Evolutionary conservation across 2,113 vertebrate species (phyloP).

Genomic region (Engraulis encrasicolus): DNA sequence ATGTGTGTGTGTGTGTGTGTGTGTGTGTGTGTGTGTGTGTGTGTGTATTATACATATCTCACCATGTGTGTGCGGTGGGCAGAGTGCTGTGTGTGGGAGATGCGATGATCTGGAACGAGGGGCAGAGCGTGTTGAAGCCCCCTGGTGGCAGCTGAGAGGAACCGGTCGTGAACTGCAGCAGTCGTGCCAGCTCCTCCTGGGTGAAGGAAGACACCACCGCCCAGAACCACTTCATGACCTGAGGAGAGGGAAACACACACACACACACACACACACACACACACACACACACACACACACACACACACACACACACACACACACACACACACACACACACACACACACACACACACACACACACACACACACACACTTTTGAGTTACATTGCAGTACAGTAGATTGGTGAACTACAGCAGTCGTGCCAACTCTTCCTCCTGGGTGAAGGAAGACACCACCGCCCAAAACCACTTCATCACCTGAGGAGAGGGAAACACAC

Average conservation of each 20-base stretch:
- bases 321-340: background rate
- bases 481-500: too few relatives aligned
- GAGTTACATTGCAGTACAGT: too few relatives aligned
- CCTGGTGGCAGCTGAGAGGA: conserved; percentile 96
- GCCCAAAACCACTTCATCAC: too few relatives aligned
- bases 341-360: background rate
- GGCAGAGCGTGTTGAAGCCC: conserved; percentile 95
- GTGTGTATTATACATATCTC: too few relatives aligned
- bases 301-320: conserved; percentile 3
- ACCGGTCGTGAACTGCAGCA: conserved; percentile 97
- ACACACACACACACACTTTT: conserved; percentile 6
- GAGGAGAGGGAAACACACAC: too few relatives aligned
- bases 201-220: conserved; percentile 97
- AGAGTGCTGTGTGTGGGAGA: conserved; percentile 94
- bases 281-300: conserved; percentile 15
- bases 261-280: conserved; percentile 24
- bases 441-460: conserved; percentile 96
- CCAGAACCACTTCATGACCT: conserved; percentile 99
- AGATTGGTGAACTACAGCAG: conserved; percentile 98
- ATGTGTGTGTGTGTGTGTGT: conserved; percentile 11
- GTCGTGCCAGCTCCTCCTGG: conserved; percentile 94
- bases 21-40: background rate
- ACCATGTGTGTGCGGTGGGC: conserved; percentile 99
- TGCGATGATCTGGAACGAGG: conserved; percentile 97
- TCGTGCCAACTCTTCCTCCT: conserved; percentile 95